A percentile compares a stretch with the other conserved stretches of the same genome.
Evolutionary conservation across 2,797 vertebrate species (phyloP).

Genomic region (Momotus momota): DNA sequence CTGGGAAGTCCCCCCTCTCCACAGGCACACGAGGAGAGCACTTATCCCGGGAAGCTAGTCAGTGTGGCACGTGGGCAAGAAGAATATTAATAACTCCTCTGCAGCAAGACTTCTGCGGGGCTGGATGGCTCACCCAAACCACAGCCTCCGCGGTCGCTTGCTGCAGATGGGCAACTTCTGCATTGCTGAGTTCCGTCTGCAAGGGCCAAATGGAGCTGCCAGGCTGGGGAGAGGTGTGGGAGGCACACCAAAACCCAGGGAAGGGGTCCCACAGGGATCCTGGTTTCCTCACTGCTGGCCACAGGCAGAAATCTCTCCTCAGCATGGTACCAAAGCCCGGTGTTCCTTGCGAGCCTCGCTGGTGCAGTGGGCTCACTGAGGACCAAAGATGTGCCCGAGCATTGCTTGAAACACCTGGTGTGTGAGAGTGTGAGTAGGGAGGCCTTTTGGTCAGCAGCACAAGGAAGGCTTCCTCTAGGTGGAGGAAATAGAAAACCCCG

Average conservation of each 20-base stretch:
- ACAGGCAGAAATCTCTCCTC: background rate
- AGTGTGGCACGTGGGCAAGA: constrained; percentile 62
- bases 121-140: constrained; percentile 77
- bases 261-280: background rate
- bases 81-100: constrained; percentile 79
- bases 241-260: constrained; percentile 7
- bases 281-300: background rate
- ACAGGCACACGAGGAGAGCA: constrained; percentile 65
- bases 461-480: background rate
- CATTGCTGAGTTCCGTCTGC: constrained; percentile 73
- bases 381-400: background rate
- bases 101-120: constrained; percentile 61
- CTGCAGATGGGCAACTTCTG: constrained; percentile 81
- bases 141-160: constrained; percentile 36
- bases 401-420: background rate
- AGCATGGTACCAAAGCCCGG: fast-evolving
- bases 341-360: fast-evolving
- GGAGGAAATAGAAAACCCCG: background rate
- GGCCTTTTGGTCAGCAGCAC: background rate
- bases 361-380: fast-evolving
- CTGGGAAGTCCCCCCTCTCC: constrained; percentile 68
- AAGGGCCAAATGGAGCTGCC: background rate
- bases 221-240: background rate
- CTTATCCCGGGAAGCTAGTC: constrained; percentile 71
- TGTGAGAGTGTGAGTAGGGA: background rate